Conservation (phyloP, 2,113 vertebrate species). For the Bombycilla garrulus region DNA sequence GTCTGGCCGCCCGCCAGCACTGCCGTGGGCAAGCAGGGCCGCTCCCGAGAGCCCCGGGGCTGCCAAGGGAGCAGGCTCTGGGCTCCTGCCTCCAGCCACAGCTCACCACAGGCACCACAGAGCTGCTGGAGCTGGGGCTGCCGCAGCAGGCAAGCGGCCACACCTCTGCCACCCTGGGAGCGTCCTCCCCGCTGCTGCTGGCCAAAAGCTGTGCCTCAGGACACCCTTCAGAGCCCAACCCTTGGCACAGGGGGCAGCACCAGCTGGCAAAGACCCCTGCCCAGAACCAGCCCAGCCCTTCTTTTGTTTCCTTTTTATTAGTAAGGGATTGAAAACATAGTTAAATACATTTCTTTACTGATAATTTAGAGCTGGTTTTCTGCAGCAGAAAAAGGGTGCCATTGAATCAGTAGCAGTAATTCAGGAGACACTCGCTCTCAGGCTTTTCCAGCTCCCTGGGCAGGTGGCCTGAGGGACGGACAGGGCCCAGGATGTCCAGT, state of each 20-base stretch:
- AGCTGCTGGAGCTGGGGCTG: background rate
- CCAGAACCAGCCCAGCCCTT: background rate
- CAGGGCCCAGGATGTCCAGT: rapidly evolving
- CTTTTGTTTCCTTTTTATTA: slow-evolving; percentile 4
- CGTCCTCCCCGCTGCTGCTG: background rate
- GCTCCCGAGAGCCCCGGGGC: background rate
- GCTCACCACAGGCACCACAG: background rate
- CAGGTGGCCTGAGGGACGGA: background rate
- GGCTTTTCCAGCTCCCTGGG: background rate
- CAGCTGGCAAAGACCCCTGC: background rate
- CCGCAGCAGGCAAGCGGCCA: background rate
- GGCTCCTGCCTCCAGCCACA: background rate
- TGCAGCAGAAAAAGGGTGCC: background rate
- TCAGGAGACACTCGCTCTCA: background rate
- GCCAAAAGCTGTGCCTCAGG: background rate
- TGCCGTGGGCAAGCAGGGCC: background rate
- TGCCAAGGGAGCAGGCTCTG: background rate
- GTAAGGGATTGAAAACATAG: background rate
- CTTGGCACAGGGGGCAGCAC: background rate
- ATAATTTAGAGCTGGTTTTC: slow-evolving; percentile 20
- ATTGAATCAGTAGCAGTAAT: background rate
- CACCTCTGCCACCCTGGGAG: background rate
- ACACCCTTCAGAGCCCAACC: background rate
- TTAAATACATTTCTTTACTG: slow-evolving; percentile 33
- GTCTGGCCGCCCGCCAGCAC: background rate